Conservation (phyloP, 2,888 invertebrate species). For the Taphrorychus bicolor region DNA sequence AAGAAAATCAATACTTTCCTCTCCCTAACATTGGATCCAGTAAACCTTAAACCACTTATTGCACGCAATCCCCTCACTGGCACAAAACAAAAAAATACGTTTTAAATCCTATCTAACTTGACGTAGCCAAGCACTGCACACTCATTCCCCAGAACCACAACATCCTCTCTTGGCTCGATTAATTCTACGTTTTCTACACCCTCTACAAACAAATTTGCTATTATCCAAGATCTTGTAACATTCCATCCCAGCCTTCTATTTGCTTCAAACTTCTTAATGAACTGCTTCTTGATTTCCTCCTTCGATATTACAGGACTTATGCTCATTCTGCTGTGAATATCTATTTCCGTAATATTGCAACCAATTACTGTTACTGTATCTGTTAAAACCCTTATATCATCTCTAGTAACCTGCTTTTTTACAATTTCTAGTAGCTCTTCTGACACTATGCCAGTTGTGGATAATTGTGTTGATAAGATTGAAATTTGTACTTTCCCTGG, state of each 20-base stretch:
- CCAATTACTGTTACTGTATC: conserved; percentile 15
- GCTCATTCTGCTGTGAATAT: conserved; percentile 9
- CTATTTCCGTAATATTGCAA: conserved; percentile 8
- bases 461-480: conserved; percentile 8
- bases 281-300: conserved; percentile 9
- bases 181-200: background rate
- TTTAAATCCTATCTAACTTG: too few species aligned
- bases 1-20: too few species aligned
- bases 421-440: conserved; percentile 15
- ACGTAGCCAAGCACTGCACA: too few species aligned
- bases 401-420: conserved; percentile 6
- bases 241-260: conserved; percentile 7
- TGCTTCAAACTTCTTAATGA: conserved; percentile 8
- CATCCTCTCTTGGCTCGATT: conserved; percentile 11
- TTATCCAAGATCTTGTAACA: conserved; percentile 17
- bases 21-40: too few species aligned
- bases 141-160: conserved; percentile 13
- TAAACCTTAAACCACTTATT: too few species aligned
- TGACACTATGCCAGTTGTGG: conserved; percentile 1
- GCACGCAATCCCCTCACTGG: too few species aligned
- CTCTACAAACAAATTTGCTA: conserved; percentile 5
- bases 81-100: too few species aligned
- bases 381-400: conserved; percentile 12
- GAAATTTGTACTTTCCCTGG: conserved; percentile 13
- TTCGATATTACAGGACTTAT: background rate